These are phyloP conservation scores for Coracias cyanogaster DNA, from an alignment of 2,797 vertebrate species.

Conservation along the genomic window DNA sequence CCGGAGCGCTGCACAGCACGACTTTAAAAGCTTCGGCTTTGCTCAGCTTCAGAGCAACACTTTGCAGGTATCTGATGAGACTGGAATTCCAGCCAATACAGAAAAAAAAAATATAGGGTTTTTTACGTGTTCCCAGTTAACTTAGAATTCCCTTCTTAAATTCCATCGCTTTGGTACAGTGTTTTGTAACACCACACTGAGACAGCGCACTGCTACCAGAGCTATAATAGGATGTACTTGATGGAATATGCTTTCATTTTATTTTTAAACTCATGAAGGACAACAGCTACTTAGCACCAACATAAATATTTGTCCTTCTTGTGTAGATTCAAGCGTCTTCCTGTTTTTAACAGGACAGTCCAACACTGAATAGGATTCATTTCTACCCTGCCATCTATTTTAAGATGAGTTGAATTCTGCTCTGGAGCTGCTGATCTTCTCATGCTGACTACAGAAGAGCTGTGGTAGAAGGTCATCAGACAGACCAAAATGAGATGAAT, in stretches of 20 bases:
- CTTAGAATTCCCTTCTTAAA: neutral
- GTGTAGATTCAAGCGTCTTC: neutral
- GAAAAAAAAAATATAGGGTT: neutral
- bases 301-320: constrained; percentile 26
- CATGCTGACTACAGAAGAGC: neutral
- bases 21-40: neutral
- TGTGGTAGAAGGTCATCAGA: neutral
- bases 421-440: neutral
- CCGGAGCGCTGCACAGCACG: neutral
- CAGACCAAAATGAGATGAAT: neutral
- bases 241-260: constrained; percentile 4
- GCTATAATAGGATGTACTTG: neutral
- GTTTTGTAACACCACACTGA: neutral
- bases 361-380: neutral
- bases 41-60: neutral
- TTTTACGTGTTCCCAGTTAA: neutral
- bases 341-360: constrained; percentile 8
- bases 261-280: constrained; percentile 43
- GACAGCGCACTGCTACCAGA: neutral
- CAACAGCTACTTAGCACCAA: constrained; percentile 43
- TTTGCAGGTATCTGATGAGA: neutral
- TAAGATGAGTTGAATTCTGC: neutral
- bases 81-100: neutral
- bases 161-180: neutral
- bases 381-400: constrained; percentile 19